Percentiles rank a stretch among this genome's conserved stretches.
Evolutionary conservation across 2,888 invertebrate species (phyloP).

Genomic region (Escarpia spicata): DNA sequence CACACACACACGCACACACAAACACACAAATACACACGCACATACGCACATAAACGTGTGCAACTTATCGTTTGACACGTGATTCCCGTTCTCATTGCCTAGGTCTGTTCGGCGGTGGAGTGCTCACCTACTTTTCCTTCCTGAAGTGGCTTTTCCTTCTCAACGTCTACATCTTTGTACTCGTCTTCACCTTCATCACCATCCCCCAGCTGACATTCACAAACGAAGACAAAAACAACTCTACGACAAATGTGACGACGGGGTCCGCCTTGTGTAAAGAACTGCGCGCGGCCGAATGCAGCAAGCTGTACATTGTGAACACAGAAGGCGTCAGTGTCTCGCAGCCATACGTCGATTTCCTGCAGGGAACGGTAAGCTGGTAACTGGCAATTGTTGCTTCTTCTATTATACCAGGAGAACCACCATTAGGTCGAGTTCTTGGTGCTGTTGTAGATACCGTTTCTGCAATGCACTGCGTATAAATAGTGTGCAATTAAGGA

Average conservation of each 20-base stretch:
- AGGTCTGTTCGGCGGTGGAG: constrained; percentile 23
- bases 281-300: constrained; percentile 14
- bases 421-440: no score
- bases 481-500: no score
- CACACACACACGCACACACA: background rate
- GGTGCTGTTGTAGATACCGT: no score
- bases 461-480: no score
- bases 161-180: constrained; percentile 20
- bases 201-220: background rate
- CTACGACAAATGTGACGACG: background rate
- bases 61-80: background rate
- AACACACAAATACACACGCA: background rate
- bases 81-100: background rate
- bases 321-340: background rate
- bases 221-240: background rate
- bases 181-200: constrained; percentile 17
- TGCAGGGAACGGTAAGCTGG: constrained; percentile 24
- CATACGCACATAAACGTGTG: background rate
- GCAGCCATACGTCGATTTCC: constrained; percentile 21
- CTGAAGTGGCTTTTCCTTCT: constrained; percentile 18
- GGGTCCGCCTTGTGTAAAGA: background rate
- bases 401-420: no score
- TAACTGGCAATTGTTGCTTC: background rate
- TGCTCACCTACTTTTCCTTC: constrained; percentile 22
- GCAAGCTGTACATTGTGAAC: background rate